phyloP scores from a whole-genome alignment of 2,113 vertebrate species.

The Apaloderma vittatum region DNA sequence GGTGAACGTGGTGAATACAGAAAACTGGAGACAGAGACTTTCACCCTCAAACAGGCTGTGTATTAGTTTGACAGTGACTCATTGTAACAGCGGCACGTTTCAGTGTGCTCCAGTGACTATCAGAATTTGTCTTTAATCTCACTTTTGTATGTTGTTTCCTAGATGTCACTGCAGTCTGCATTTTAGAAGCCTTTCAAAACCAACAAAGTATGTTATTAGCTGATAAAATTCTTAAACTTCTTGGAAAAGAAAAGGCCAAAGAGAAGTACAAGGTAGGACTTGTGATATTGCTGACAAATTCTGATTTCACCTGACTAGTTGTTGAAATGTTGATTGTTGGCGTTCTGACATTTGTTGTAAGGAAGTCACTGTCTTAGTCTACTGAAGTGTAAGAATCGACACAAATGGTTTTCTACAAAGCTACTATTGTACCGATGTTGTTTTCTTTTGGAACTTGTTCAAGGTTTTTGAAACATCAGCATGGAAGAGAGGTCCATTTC shows the following conservation, averaged over 20 bases:
- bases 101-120: neutral
- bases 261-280: constrained; percentile 95
- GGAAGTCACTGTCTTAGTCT: neutral
- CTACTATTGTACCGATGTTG: neutral
- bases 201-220: constrained; percentile 98
- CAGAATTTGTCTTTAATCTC: constrained; percentile 1
- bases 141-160: neutral
- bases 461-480: neutral
- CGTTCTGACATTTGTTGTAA: neutral
- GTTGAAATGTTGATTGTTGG: neutral
- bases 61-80: neutral
- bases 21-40: neutral
- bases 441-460: neutral
- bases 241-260: constrained; percentile 99
- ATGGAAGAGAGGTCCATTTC: neutral
- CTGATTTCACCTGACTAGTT: neutral
- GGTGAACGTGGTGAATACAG: neutral
- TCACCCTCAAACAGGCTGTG: fast-evolving
- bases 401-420: neutral
- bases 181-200: constrained; percentile 98
- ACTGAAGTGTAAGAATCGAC: neutral
- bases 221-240: constrained; percentile 97
- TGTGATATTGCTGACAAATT: neutral
- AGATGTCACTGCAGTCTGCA: constrained; percentile 99
- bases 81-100: neutral